A percentile compares a stretch with the other conserved stretches of the same genome.
phyloP scores from a whole-genome alignment of 2,113 vertebrate species.

The Craseonycteris thonglongyai region DNA sequence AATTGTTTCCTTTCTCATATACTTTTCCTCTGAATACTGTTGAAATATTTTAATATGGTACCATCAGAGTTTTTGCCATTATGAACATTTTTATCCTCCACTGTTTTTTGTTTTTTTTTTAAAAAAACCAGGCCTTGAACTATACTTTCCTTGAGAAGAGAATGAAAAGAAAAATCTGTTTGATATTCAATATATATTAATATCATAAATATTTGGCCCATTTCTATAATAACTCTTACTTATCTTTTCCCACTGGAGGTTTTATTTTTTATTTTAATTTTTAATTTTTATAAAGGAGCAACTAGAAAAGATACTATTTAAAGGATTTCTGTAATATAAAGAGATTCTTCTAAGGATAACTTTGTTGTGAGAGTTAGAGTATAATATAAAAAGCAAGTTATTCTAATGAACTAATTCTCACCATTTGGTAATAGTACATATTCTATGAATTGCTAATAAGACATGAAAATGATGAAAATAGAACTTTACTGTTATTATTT shows the following conservation, averaged over 20 bases:
- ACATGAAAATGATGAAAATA: background rate
- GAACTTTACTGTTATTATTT: background rate
- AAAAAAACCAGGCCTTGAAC: background rate
- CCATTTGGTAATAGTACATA: background rate
- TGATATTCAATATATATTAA: background rate
- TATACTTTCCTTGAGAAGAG: background rate
- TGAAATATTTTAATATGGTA: background rate
- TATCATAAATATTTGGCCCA: background rate
- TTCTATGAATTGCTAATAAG: background rate
- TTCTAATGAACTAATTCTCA: background rate
- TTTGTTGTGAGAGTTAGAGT: background rate
- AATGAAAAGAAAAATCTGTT: background rate
- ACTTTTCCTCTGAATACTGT: background rate
- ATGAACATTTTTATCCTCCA: background rate
- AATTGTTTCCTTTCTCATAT: conserved; percentile 31
- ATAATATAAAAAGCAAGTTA: background rate
- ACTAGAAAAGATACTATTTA: conserved; percentile 6
- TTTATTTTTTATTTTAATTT: too few relatives aligned
- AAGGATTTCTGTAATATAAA: background rate
- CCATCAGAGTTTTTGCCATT: background rate
- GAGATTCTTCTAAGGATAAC: conserved; percentile 6
- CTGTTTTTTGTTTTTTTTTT: too few relatives aligned
- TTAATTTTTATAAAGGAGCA: background rate
- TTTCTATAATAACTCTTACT: conserved; percentile 10
- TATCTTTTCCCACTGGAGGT: background rate